Percentiles rank a stretch among this genome's conserved stretches.
Evolutionary conservation across 2,888 invertebrate species (phyloP).

Genomic region (Tupiocoris notatus): DNA sequence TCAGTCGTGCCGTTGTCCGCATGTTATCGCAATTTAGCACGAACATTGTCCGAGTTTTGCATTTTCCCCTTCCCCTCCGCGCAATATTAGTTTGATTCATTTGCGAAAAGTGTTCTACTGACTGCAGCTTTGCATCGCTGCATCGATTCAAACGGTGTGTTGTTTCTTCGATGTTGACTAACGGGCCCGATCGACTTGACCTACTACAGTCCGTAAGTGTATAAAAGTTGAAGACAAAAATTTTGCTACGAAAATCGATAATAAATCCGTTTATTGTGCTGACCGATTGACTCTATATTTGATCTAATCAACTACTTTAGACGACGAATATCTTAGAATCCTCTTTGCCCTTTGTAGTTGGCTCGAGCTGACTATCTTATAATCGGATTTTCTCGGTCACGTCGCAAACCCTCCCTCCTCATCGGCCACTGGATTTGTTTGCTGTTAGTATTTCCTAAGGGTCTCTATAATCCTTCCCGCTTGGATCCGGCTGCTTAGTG

Average conservation of each 20-base stretch:
- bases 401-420: background rate
- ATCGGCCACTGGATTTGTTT: conserved; percentile 7
- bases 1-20: too few relatives aligned
- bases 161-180: background rate
- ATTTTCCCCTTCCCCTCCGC: too few relatives aligned
- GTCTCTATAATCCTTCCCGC: background rate
- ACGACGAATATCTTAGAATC: background rate
- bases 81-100: too few relatives aligned
- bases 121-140: background rate
- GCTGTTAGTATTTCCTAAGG: background rate
- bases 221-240: too few relatives aligned
- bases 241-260: too few relatives aligned
- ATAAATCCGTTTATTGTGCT: too few relatives aligned
- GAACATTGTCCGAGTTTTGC: too few relatives aligned
- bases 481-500: background rate
- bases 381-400: conserved; percentile 27
- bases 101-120: too few relatives aligned
- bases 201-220: background rate
- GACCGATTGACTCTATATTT: background rate
- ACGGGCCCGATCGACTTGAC: background rate
- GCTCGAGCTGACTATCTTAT: background rate
- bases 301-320: background rate
- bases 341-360: background rate
- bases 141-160: background rate
- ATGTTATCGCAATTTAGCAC: too few relatives aligned